Percentiles rank a stretch among this genome's conserved stretches.
Conservation (phyloP, 2,888 invertebrate species). For the Drosophila flavopinicola region DNA sequence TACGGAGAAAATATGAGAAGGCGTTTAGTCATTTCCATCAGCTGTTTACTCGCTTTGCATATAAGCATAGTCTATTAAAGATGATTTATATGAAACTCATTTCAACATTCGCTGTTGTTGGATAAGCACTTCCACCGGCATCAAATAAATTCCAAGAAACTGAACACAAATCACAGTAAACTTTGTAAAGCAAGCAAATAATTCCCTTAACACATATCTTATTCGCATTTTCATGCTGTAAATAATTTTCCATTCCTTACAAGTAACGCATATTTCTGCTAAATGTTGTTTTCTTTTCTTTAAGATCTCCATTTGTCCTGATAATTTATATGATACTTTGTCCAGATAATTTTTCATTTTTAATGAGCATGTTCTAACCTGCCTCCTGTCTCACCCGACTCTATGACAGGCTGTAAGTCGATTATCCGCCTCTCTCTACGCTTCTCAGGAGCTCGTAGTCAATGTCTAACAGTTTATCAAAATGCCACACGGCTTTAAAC, state of each 20-base stretch:
- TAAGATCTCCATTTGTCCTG: slow-evolving; percentile 1
- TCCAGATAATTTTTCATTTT: slow-evolving; percentile 37
- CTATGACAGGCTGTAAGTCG: background rate
- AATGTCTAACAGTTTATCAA: slow-evolving; percentile 30
- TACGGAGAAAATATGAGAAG: slow-evolving; percentile 30
- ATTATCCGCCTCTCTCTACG: slow-evolving; percentile 11
- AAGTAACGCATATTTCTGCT: background rate
- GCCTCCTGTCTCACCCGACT: slow-evolving; percentile 1
- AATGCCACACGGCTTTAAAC: slow-evolving; percentile 24
- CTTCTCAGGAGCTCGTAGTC: slow-evolving; percentile 12
- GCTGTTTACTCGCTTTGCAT: slow-evolving; percentile 13
- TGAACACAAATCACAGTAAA: slow-evolving; percentile 37
- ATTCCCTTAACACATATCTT: slow-evolving; percentile 8
- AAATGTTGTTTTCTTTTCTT: background rate
- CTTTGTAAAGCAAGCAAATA: slow-evolving; percentile 8
- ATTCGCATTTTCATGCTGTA: slow-evolving; percentile 1
- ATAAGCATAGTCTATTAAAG: slow-evolving; percentile 35
- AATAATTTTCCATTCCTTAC: no score
- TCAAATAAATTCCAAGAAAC: slow-evolving; percentile 18
- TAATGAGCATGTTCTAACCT: slow-evolving; percentile 31
- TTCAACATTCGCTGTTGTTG: slow-evolving; percentile 17
- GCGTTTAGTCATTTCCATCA: slow-evolving; percentile 23
- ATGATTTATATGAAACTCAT: slow-evolving; percentile 40
- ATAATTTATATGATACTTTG: no score
- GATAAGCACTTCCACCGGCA: slow-evolving; percentile 18